Conservation (phyloP, 2,113 vertebrate species). For the Gadus chalcogrammus region DNA sequence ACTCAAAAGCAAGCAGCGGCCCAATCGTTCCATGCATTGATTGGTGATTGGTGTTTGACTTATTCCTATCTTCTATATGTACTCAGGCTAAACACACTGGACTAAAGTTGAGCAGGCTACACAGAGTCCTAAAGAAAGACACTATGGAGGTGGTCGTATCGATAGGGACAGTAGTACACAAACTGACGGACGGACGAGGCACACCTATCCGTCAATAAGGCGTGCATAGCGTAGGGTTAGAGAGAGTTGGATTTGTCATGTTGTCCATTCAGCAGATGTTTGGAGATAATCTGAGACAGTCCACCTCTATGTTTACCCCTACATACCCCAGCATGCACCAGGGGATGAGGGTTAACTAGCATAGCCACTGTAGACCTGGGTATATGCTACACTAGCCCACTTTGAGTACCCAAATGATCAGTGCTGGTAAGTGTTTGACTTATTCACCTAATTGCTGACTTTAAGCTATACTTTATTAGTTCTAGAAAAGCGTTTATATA, state of each 20-base stretch:
- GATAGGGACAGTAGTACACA: not conserved
- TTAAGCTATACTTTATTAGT: too few species aligned
- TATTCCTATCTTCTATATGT: too few species aligned
- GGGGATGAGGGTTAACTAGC: not conserved
- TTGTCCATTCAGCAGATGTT: conserved; percentile 8
- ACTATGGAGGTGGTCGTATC: not conserved
- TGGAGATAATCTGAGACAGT: conserved; percentile 18
- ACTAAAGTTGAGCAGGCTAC: too few species aligned
- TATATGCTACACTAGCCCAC: not conserved
- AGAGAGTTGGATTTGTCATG: not conserved
- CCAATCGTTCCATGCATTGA: too few species aligned
- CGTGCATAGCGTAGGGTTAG: conserved; percentile 8
- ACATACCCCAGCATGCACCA: conserved; percentile 42
- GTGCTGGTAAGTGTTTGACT: not conserved
- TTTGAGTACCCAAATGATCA: not conserved
- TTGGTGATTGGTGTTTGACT: too few species aligned
- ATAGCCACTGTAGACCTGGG: not conserved
- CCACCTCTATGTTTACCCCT: conserved; percentile 35
- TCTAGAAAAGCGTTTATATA: too few species aligned
- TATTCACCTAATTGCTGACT: too few species aligned
- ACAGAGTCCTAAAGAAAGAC: not conserved
- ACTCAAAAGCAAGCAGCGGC: too few species aligned
- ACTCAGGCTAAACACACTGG: not conserved
- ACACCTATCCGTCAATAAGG: not conserved
- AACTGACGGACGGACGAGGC: not conserved